Conservation (phyloP, 2,888 invertebrate species). For the Calameuta filiformis region DNA sequence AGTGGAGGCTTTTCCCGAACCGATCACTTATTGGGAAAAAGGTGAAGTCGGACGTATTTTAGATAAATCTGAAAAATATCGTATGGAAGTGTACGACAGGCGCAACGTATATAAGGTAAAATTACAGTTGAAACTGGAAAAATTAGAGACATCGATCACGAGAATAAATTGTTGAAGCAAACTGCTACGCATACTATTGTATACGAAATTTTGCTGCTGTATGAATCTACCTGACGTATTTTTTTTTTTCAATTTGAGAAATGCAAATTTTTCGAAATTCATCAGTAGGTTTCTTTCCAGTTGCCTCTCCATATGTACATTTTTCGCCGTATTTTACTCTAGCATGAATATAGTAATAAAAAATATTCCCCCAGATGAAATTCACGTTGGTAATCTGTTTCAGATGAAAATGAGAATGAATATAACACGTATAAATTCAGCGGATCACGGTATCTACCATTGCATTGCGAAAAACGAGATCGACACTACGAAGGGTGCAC, state of each 20-base stretch:
- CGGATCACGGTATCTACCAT: slow-evolving; percentile 82
- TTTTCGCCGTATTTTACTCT: background rate
- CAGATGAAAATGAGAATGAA: slow-evolving; percentile 83
- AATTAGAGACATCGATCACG: background rate
- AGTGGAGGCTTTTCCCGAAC: slow-evolving; percentile 89
- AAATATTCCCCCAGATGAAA: background rate
- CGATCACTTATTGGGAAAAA: slow-evolving; percentile 87
- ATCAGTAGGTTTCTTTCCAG: background rate
- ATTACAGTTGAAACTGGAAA: slow-evolving; percentile 1
- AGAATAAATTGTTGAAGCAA: slow-evolving; percentile 10
- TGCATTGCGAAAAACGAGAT: slow-evolving; percentile 89
- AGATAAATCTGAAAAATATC: slow-evolving; percentile 75
- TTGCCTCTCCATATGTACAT: background rate
- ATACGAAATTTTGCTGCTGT: background rate
- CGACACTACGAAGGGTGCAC: slow-evolving; percentile 80
- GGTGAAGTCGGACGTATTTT: slow-evolving; percentile 79
- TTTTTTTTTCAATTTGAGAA: background rate
- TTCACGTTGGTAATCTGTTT: slow-evolving; percentile 32
- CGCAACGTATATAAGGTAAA: slow-evolving; percentile 67
- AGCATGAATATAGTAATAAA: background rate
- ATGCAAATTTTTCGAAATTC: slow-evolving; percentile 28
- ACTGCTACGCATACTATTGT: background rate
- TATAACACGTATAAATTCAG: slow-evolving; percentile 74
- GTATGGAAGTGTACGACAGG: slow-evolving; percentile 70
- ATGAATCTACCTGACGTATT: background rate